Evolutionary conservation across 2,113 vertebrate genomes (phyloP).

Genomic region (Accipiter virgatus): DNA sequence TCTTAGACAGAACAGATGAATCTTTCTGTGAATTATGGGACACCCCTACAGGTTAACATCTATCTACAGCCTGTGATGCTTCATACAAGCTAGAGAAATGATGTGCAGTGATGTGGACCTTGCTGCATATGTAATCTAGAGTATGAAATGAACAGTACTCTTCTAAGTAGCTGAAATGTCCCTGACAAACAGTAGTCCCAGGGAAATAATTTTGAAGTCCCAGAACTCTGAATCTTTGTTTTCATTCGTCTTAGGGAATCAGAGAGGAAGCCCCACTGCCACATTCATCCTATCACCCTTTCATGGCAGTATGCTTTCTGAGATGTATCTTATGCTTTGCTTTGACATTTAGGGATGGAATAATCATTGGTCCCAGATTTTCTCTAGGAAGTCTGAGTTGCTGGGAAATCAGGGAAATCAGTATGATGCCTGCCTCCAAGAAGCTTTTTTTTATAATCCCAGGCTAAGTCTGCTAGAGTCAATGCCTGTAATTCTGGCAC

Average conservation of each 20-base stretch:
- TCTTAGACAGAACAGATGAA: neutral
- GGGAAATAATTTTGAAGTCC: neutral
- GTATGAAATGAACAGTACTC: neutral
- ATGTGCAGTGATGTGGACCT: neutral
- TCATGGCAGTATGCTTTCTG: neutral
- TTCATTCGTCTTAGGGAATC: neutral
- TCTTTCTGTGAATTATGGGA: slow-evolving; percentile 24
- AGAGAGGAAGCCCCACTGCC: neutral
- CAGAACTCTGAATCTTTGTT: neutral
- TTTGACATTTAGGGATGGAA: neutral
- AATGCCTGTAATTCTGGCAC: neutral
- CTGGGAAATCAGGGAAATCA: neutral
- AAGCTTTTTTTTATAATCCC: neutral
- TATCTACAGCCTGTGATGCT: neutral
- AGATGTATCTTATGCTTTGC: neutral
- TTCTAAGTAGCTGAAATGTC: neutral
- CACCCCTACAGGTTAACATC: neutral
- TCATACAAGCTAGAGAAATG: neutral
- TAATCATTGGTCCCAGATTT: neutral
- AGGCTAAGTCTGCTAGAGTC: neutral
- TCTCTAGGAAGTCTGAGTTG: neutral
- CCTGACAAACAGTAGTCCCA: neutral
- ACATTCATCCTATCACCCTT: neutral
- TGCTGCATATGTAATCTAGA: neutral
- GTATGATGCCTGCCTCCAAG: neutral